phyloP scores from a whole-genome alignment of 2,113 vertebrate species.

The Nesogale talazaci region DNA sequence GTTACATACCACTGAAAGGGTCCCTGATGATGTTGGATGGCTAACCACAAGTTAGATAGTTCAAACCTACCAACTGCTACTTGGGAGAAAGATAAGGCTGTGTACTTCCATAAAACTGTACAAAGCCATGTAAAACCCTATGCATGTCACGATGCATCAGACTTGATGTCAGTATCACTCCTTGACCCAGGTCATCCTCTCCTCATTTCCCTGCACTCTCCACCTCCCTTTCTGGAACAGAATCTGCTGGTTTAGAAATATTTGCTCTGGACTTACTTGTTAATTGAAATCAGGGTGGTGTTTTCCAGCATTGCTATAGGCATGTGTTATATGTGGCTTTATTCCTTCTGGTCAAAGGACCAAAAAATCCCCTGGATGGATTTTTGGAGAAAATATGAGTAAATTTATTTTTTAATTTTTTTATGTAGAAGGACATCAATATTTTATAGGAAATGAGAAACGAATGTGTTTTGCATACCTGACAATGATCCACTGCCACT shows the following conservation, averaged over 20 bases:
- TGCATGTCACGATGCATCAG: too few relatives aligned
- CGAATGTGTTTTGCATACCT: background rate
- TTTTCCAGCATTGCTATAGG: background rate
- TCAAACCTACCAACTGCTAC: too few relatives aligned
- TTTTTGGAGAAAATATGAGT: background rate
- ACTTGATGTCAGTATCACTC: too few relatives aligned
- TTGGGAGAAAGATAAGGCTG: too few relatives aligned
- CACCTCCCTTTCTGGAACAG: background rate
- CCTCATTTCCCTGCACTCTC: background rate
- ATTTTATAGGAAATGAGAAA: background rate
- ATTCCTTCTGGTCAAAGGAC: background rate
- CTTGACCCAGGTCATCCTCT: accelerated
- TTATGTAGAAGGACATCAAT: background rate
- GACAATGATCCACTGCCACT: too few relatives aligned
- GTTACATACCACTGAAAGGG: too few relatives aligned
- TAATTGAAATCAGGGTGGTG: background rate
- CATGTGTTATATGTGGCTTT: background rate
- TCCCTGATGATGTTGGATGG: too few relatives aligned
- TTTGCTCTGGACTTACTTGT: background rate
- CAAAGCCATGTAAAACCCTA: too few relatives aligned
- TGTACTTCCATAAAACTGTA: too few relatives aligned
- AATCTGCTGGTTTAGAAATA: background rate
- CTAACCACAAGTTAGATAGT: too few relatives aligned
- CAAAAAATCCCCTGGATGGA: background rate
- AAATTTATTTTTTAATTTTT: background rate